Percentiles rank a stretch among this genome's conserved stretches.
Conservation (phyloP, 2,888 invertebrate species). For the Epistrophe eligans region DNA sequence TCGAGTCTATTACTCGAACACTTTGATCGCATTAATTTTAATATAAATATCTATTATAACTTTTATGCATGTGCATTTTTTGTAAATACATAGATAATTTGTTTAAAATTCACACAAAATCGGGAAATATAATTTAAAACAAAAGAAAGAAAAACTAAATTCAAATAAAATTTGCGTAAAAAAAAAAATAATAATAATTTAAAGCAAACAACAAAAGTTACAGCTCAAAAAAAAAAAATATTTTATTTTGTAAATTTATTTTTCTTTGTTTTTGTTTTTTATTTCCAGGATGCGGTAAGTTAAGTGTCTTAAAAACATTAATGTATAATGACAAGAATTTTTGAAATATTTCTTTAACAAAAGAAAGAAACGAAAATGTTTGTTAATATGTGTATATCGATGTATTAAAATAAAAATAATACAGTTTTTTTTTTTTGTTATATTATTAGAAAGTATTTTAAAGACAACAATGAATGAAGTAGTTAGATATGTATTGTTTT, state of each 20-base stretch:
- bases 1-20: constrained; percentile 40
- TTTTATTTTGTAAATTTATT: constrained; percentile 77
- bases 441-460: constrained; percentile 8
- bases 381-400: constrained; percentile 42
- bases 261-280: constrained; percentile 81
- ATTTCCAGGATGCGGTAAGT: constrained; percentile 85
- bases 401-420: constrained; percentile 25
- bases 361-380: constrained; percentile 46
- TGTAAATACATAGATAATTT: constrained; percentile 68
- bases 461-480: constrained; percentile 31
- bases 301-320: constrained; percentile 64
- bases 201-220: constrained; percentile 27
- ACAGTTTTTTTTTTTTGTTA: constrained; percentile 49
- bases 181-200: not conserved
- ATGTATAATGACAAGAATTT: constrained; percentile 56
- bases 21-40: constrained; percentile 52
- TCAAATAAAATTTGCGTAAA: constrained; percentile 5
- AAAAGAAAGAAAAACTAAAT: constrained; percentile 51
- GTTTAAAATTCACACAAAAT: constrained; percentile 39
- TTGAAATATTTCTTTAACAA: constrained; percentile 27
- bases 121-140: constrained; percentile 48
- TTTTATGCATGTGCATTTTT: constrained; percentile 72
- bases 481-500: constrained; percentile 23
- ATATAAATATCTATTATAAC: constrained; percentile 37
- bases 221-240: constrained; percentile 62